Base-by-base conservation (phyloP, 2,888 invertebrate genomes). In the Blastobasis adustella region DNA sequence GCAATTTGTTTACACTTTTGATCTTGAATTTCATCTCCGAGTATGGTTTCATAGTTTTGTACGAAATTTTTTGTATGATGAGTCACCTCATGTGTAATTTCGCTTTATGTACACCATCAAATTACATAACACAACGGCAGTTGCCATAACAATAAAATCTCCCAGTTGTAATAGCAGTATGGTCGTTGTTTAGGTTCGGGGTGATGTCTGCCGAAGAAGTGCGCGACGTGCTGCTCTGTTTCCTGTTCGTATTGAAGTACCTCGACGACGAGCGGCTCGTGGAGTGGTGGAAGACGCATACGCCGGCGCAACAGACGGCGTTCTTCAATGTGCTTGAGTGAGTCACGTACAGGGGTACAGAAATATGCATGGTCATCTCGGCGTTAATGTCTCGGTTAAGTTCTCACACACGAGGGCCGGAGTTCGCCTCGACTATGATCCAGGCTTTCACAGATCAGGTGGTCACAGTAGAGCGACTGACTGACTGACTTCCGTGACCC, bases 211-310 rank as follows among this genome's bases (percentile, higher is more conserved):
- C 92, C 0, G 90, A 91, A 44, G 98, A 98, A 87, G 94, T 96
- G 56, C 95, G 94, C 71, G 98, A 98, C 79, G 90, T 98, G 58
- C 90, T 98, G 50, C 86, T 97, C 52, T 95, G 96, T 75, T 96
- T 97, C 86, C 89, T 98, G 56, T 98, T 96, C 80, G 93, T 98
- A 51, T 90, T 98, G 55, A 97, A 97, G 79, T 95, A 98, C 82
- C 82, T 97, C 61, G 95, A 95, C 45, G 96, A 97, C 73, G 96
- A 96, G 59, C 93, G 96, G 65, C 91, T 98, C 53, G 92, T 96
- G 49, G 93, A 94, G 45, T 98, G 96, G 96, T 97, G 97, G 96
- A 94, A 94, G 71, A 95, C 95, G 60, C 95, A 94, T 66, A 91
- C 93, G 2, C 94, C 94, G 57, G 90, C 91, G 10, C 96, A 97